These are phyloP conservation scores for Mastacembelus armatus DNA, from an alignment of 2,797 vertebrate genomes.

Conservation along the genomic window DNA sequence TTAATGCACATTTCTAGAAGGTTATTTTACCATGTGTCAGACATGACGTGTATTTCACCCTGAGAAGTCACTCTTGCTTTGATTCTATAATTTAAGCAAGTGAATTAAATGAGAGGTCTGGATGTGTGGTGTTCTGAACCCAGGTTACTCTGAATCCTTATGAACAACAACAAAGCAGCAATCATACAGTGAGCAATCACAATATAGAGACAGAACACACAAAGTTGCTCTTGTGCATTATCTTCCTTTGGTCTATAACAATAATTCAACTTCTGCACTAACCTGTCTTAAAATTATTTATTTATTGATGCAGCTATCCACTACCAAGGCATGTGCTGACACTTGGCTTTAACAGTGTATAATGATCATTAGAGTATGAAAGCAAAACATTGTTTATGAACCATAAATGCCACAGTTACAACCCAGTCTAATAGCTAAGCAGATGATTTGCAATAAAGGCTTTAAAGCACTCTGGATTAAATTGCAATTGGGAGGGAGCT, in stretches of 20 bases:
- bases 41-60: too few relatives aligned
- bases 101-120: constrained; percentile 1
- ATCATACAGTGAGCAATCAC: not conserved
- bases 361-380: constrained; percentile 72
- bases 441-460: constrained; percentile 70
- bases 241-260: constrained; percentile 4
- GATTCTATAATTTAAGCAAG: not conserved
- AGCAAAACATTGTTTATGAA: constrained; percentile 71
- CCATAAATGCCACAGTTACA: constrained; percentile 68
- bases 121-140: not conserved
- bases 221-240: not conserved
- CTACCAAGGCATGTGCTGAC: constrained; percentile 46
- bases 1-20: not conserved
- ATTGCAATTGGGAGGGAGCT: constrained; percentile 56
- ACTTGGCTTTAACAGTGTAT: constrained; percentile 53
- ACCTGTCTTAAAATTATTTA: constrained; percentile 4
- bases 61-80: too few relatives aligned
- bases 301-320: constrained; percentile 10
- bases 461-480: constrained; percentile 68
- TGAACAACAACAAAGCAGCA: constrained; percentile 3
- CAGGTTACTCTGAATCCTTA: too few relatives aligned
- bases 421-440: constrained; percentile 52
- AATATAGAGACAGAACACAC: not conserved
- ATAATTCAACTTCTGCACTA: constrained; percentile 1
- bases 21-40: not conserved